Conservation (phyloP, 2,888 invertebrate species). For the Phytoseiulus persimilis region DNA sequence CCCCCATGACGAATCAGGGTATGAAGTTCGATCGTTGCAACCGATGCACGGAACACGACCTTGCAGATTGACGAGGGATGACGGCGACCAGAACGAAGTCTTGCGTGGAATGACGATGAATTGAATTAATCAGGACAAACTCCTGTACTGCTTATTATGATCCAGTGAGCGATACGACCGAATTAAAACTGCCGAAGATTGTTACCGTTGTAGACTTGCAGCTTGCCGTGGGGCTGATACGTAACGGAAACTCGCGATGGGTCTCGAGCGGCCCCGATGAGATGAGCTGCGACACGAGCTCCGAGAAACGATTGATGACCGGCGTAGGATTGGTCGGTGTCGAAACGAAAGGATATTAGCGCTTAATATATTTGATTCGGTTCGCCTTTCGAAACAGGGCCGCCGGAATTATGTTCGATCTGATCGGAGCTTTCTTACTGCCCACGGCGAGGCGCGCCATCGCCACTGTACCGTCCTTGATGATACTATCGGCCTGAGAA, state of each 20-base stretch:
- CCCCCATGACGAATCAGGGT: no score
- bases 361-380: constrained; percentile 5
- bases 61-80: no score
- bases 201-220: neutral
- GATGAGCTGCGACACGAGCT: neutral
- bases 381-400: neutral
- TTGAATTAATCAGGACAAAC: no score
- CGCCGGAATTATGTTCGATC: neutral
- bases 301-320: neutral
- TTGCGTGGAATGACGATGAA: no score
- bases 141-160: no score
- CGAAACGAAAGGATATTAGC: constrained; percentile 5
- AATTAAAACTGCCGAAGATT: neutral
- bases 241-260: neutral
- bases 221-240: neutral
- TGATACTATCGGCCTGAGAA: neutral
- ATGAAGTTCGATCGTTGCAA: no score
- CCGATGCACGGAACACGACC: no score
- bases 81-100: no score
- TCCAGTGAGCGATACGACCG: neutral
- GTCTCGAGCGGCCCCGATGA: neutral
- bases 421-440: neutral
- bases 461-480: neutral
- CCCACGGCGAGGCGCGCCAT: neutral
- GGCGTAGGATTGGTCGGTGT: neutral